phyloP scores from a whole-genome alignment of 2,113 vertebrate genomes.

The Harpagus bidentatus region DNA sequence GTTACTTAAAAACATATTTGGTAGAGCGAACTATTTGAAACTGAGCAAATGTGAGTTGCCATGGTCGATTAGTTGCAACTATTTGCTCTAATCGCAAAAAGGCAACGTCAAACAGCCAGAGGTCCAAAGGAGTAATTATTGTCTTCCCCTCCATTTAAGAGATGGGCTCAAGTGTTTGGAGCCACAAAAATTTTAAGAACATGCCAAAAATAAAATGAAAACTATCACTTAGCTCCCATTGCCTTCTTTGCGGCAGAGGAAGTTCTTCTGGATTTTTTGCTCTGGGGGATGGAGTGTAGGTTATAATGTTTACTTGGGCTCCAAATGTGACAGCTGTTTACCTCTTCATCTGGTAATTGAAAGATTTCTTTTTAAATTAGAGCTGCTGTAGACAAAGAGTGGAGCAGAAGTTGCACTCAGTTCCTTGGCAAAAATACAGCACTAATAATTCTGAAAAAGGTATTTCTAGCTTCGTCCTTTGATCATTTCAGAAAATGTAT shows the following conservation, averaged over 20 bases:
- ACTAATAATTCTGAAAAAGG: not conserved
- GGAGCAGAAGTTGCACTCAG: not conserved
- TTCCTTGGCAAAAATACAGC: slow-evolving; percentile 12
- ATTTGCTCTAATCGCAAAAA: not conserved
- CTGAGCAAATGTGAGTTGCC: not conserved
- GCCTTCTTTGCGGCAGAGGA: not conserved
- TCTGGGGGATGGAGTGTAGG: slow-evolving; percentile 30
- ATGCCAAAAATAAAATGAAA: slow-evolving; percentile 4
- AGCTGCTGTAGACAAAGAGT: slow-evolving; percentile 31
- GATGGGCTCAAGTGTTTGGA: not conserved
- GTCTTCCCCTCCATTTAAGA: not conserved
- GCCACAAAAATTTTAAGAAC: not conserved
- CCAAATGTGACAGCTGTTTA: slow-evolving; percentile 61
- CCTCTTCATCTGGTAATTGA: slow-evolving; percentile 54
- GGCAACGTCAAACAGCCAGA: not conserved
- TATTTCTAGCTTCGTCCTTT: not conserved
- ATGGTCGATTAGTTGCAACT: not conserved
- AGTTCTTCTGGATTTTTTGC: not conserved
- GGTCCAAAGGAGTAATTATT: not conserved
- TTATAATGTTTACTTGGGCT: slow-evolving; percentile 39
- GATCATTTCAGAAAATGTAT: not conserved
- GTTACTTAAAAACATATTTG: not conserved
- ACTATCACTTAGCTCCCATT: not conserved
- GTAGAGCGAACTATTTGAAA: not conserved
- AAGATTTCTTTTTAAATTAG: slow-evolving; percentile 51